These are phyloP conservation scores for Solea senegalensis DNA, from an alignment of 2,113 vertebrate genomes.

Conservation along the genomic window DNA sequence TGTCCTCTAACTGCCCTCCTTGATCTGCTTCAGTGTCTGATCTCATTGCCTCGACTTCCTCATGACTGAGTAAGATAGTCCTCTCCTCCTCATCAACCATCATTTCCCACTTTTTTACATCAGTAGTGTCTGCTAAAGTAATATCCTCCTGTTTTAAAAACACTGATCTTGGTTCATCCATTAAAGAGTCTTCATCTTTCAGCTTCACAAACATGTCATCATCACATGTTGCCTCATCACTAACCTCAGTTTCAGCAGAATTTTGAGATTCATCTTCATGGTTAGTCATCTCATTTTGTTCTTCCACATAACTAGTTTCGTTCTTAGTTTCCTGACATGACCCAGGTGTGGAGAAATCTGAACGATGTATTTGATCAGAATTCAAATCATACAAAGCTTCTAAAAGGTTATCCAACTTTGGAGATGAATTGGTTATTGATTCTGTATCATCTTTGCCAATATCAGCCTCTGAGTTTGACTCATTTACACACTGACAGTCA, in stretches of 20 bases:
- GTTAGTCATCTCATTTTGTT: neutral
- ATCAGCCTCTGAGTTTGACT: neutral
- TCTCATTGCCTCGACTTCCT: neutral
- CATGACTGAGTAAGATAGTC: conserved; percentile 19
- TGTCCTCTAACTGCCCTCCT: neutral
- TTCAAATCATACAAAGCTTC: neutral
- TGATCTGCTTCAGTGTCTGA: neutral
- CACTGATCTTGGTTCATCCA: neutral
- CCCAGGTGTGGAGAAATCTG: neutral
- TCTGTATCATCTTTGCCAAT: neutral
- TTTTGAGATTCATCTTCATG: conserved; percentile 9
- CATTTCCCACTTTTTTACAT: conserved; percentile 54
- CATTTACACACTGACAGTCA: neutral
- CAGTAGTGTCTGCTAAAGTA: neutral
- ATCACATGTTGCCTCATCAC: neutral
- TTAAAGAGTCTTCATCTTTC: neutral
- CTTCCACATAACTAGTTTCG: conserved; percentile 8
- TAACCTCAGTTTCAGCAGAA: neutral
- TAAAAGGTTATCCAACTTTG: neutral
- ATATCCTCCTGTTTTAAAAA: conserved; percentile 1
- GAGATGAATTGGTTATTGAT: neutral
- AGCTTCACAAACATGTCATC: neutral
- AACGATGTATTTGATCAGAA: neutral
- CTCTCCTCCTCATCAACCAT: conserved; percentile 66
- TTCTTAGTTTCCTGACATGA: conserved; percentile 1